These are phyloP conservation scores for Myripristis murdjan DNA, from an alignment of 2,797 vertebrate genomes.

Conservation along the genomic window DNA sequence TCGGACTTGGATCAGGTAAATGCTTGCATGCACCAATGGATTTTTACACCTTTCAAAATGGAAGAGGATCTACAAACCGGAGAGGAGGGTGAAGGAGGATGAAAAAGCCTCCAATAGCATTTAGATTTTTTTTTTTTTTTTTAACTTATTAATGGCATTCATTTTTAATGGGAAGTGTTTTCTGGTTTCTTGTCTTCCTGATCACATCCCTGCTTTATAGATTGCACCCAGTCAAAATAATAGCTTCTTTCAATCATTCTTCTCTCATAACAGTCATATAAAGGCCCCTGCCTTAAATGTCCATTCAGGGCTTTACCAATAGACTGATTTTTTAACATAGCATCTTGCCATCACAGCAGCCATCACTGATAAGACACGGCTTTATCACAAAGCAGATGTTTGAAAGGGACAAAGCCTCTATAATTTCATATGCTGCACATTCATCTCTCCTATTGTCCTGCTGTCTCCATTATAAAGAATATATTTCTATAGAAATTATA, in stretches of 20 bases:
- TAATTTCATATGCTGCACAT: slow-evolving; percentile 50
- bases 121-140: not conserved
- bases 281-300: slow-evolving; percentile 28
- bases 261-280: slow-evolving; percentile 24
- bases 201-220: not conserved
- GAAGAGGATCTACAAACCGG: no score
- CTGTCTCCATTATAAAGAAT: slow-evolving; percentile 56
- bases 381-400: slow-evolving; percentile 63
- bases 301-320: slow-evolving; percentile 51
- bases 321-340: slow-evolving; percentile 47
- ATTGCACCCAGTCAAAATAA: slow-evolving; percentile 27
- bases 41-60: no score
- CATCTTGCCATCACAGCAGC: slow-evolving; percentile 49
- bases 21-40: not conserved
- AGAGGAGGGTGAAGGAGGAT: not conserved
- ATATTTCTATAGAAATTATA: slow-evolving; percentile 68
- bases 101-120: not conserved
- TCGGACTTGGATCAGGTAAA: not conserved
- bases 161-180: not conserved
- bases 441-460: slow-evolving; percentile 43
- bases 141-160: not conserved
- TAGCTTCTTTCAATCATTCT: slow-evolving; percentile 27
- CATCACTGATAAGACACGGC: slow-evolving; percentile 51
- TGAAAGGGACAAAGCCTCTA: slow-evolving; percentile 56
- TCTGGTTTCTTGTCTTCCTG: not conserved